Evolutionary conservation across 2,797 vertebrate species (phyloP).

Genomic region (Mycteria americana): DNA sequence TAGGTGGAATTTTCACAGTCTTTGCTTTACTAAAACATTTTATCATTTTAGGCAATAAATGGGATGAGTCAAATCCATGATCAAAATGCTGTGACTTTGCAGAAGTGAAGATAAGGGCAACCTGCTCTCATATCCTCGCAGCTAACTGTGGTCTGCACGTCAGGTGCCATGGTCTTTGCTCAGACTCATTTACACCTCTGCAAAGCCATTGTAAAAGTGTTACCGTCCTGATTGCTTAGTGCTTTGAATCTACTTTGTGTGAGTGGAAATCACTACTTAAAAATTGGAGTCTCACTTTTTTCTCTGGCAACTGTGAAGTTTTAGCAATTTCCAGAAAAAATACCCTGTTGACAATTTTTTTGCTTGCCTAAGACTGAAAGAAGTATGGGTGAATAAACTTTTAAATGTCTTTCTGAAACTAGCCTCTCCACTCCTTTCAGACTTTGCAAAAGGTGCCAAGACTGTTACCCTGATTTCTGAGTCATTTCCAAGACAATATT

Average conservation of each 20-base stretch:
- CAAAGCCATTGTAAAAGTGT: neutral
- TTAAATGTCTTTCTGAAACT: neutral
- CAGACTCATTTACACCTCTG: conserved; percentile 8
- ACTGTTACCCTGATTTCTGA: neutral
- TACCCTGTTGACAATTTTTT: fast-evolving
- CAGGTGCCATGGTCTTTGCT: neutral
- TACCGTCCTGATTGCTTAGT: neutral
- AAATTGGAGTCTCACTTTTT: neutral
- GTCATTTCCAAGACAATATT: neutral
- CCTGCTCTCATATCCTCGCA: neutral
- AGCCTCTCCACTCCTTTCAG: neutral
- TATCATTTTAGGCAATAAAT: neutral
- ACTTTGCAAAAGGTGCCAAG: neutral
- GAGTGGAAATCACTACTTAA: neutral
- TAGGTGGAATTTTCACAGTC: neutral
- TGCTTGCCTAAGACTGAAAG: neutral
- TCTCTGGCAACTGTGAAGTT: neutral
- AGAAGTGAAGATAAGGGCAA: neutral
- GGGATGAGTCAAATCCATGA: neutral
- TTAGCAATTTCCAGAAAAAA: neutral
- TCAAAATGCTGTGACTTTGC: conserved; percentile 16
- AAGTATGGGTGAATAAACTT: neutral
- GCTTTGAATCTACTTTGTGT: neutral
- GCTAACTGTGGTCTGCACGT: fast-evolving
- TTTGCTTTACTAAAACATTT: neutral